Evolutionary conservation across 2,888 invertebrate species (phyloP).

Genomic region (Diaperis boleti): DNA sequence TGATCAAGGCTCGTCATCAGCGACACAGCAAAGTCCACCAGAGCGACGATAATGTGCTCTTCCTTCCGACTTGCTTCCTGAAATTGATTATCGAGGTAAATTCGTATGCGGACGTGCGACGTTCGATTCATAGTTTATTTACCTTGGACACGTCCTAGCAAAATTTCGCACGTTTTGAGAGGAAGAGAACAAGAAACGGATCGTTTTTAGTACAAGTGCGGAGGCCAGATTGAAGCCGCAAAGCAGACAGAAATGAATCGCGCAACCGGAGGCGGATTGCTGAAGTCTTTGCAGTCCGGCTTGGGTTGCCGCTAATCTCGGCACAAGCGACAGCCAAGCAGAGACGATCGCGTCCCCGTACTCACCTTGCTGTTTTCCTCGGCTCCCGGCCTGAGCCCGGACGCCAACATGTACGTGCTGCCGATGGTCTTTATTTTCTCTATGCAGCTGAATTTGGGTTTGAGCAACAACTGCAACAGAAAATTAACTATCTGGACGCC

Average conservation of each 20-base stretch:
- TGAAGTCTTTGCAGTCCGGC: not conserved
- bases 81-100: constrained; percentile 46
- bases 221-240: constrained; percentile 8
- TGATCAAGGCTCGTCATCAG: constrained; percentile 93
- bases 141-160: constrained; percentile 54
- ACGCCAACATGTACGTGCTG: constrained; percentile 98
- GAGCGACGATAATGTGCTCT: constrained; percentile 87
- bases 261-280: constrained; percentile 2
- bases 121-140: constrained; percentile 35
- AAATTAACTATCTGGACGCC: not conserved
- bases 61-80: constrained; percentile 83
- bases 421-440: constrained; percentile 99
- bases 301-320: not conserved
- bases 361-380: constrained; percentile 80
- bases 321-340: constrained; percentile 20
- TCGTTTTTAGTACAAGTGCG: not conserved
- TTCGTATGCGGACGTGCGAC: constrained; percentile 5
- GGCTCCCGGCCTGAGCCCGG: constrained; percentile 90
- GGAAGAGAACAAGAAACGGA: constrained; percentile 3
- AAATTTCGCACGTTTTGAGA: constrained; percentile 31
- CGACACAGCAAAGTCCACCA: constrained; percentile 95
- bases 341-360: constrained; percentile 32
- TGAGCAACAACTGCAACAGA: constrained; percentile 80
- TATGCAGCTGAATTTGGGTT: constrained; percentile 94
- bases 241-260: constrained; percentile 7